These are phyloP conservation scores for Rallus limicola DNA, from an alignment of 2,113 vertebrate species.

Conservation along the genomic window DNA sequence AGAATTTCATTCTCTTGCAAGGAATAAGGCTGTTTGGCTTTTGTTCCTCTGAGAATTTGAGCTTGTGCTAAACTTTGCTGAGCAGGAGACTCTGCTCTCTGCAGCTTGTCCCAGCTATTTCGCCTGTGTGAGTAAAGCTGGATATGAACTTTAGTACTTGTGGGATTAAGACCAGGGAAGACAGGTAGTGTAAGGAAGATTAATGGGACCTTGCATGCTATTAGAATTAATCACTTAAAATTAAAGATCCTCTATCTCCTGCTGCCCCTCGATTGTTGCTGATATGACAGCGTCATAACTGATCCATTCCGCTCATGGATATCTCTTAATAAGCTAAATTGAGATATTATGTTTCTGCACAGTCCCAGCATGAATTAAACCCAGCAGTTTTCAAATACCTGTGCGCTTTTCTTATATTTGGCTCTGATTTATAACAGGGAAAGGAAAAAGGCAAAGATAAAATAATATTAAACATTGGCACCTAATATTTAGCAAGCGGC, in stretches of 20 bases:
- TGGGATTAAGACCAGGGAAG: background rate
- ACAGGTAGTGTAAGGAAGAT: background rate
- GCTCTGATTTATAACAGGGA: background rate
- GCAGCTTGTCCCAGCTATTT: background rate
- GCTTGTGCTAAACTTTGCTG: background rate
- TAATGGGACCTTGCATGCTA: background rate
- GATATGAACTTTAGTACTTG: background rate
- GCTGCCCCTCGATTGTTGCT: background rate
- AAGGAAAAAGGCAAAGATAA: background rate
- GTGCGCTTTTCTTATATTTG: background rate
- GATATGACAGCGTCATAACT: constrained; percentile 13
- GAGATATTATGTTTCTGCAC: background rate
- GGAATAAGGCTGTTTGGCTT: background rate
- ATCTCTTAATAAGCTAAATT: background rate
- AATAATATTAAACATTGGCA: background rate
- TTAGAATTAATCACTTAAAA: constrained; percentile 35
- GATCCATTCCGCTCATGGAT: background rate
- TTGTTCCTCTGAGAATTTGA: background rate
- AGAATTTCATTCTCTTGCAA: background rate
- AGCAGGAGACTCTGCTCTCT: background rate
- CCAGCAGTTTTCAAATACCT: background rate
- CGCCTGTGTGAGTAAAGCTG: background rate
- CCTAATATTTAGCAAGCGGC: background rate
- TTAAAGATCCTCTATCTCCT: constrained; percentile 3
- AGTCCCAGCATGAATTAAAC: background rate